Evolutionary conservation across 2,113 vertebrate species (phyloP).

Genomic region (Perca fluviatilis): DNA sequence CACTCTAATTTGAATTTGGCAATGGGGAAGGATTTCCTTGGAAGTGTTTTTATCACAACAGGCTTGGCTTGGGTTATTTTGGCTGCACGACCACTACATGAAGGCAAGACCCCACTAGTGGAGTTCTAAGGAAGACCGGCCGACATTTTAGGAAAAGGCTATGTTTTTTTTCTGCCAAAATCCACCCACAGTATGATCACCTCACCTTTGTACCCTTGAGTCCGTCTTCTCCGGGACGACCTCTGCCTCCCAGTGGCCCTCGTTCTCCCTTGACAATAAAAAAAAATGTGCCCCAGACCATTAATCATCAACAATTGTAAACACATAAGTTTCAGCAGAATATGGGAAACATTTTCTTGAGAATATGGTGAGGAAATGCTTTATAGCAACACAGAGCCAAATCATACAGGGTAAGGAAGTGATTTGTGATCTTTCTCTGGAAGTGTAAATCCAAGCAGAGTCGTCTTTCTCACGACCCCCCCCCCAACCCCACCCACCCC

Average conservation of each 20-base stretch:
- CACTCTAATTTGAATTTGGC: slow-evolving; percentile 28
- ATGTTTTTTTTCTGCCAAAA: slow-evolving; percentile 24
- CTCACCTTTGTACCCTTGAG: slow-evolving; percentile 75
- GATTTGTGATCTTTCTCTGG: neutral
- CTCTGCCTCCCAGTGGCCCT: slow-evolving; percentile 64
- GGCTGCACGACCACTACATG: slow-evolving; percentile 4
- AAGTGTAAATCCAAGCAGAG: neutral
- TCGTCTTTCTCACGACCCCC: neutral
- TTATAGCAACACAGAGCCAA: neutral
- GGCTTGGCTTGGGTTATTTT: slow-evolving; percentile 21
- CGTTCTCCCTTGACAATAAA: slow-evolving; percentile 73
- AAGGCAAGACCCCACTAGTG: neutral
- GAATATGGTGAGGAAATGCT: slow-evolving; percentile 6
- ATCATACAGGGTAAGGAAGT: neutral
- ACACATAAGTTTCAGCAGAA: slow-evolving; percentile 3
- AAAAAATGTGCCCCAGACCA: slow-evolving; percentile 13
- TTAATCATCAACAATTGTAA: slow-evolving; percentile 24
- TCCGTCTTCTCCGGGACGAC: slow-evolving; percentile 64
- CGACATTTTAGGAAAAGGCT: slow-evolving; percentile 10
- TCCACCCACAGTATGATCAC: slow-evolving; percentile 28
- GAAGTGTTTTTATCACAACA: slow-evolving; percentile 17
- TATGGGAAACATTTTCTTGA: slow-evolving; percentile 9
- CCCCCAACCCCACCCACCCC: too few relatives aligned
- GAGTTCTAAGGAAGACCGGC: slow-evolving; percentile 9
- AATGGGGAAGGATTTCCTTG: neutral